Percentiles rank a stretch among this genome's conserved stretches.
phyloP scores from a whole-genome alignment of 2,797 vertebrate genomes.

The Acipenser transmontanus region DNA sequence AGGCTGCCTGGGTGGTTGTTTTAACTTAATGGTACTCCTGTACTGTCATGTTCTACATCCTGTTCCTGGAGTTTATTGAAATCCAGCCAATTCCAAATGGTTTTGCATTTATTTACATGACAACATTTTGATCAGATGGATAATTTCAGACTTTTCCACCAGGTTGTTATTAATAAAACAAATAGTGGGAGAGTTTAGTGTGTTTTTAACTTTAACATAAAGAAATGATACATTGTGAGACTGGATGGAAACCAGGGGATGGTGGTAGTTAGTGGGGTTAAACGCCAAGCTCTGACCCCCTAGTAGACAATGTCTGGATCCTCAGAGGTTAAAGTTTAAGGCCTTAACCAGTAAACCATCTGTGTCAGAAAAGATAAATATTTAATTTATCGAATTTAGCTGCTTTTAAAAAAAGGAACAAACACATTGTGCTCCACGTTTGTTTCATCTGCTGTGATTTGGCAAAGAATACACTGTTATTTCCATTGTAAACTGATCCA shows the following conservation, averaged over 20 bases:
- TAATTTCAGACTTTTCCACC: neutral
- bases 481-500: slow-evolving; percentile 17
- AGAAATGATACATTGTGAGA: too few relatives aligned
- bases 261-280: too few relatives aligned
- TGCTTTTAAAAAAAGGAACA: slow-evolving; percentile 23
- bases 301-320: slow-evolving; percentile 23
- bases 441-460: neutral
- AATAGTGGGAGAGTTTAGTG: too few relatives aligned
- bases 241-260: too few relatives aligned
- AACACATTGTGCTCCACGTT: slow-evolving; percentile 1
- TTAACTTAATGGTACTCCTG: neutral
- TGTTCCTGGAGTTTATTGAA: neutral
- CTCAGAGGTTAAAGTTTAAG: slow-evolving; percentile 29
- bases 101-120: neutral
- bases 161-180: too few relatives aligned
- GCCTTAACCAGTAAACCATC: slow-evolving; percentile 26
- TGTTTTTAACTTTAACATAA: too few relatives aligned
- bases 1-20: neutral
- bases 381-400: slow-evolving; percentile 29
- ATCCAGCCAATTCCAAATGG: neutral
- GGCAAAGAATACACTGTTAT: slow-evolving; percentile 9
- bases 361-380: slow-evolving; percentile 35
- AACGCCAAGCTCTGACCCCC: slow-evolving; percentile 27
- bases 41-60: neutral
- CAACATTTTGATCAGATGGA: neutral